Evolutionary conservation across 1,140 invertebrate species (phyloP).

Genomic region (Riptortus pedestris): DNA sequence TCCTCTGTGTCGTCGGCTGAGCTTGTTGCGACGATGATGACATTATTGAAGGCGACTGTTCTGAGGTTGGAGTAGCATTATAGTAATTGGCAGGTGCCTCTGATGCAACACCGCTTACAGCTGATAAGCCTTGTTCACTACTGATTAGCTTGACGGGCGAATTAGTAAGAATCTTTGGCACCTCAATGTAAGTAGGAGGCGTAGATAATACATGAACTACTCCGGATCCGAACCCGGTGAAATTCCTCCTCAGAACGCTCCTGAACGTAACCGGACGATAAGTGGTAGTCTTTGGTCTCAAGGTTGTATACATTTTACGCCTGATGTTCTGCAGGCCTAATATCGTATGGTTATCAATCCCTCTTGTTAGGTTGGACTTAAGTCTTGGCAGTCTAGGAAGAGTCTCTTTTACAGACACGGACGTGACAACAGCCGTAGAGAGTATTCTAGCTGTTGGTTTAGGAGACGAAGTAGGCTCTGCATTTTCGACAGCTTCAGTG

Average conservation of each 20-base stretch:
- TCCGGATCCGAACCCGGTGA: constrained; percentile 2
- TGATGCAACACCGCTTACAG: not conserved
- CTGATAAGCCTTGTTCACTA: not conserved
- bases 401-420: constrained; percentile 30
- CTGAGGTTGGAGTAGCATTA: not conserved
- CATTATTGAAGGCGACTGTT: not conserved
- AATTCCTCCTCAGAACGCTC: constrained; percentile 23
- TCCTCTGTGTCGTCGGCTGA: not conserved
- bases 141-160: not conserved
- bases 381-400: constrained; percentile 17
- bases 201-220: constrained; percentile 22
- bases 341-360: not conserved
- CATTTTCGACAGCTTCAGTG: too few species aligned
- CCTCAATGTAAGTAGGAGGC: constrained; percentile 26
- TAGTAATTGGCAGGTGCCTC: not conserved
- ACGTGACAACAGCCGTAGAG: constrained; percentile 32
- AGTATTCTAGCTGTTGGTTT: constrained; percentile 29
- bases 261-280: constrained; percentile 20
- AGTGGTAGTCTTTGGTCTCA: constrained; percentile 21
- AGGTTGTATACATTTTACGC: constrained; percentile 12
- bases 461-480: not conserved
- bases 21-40: not conserved
- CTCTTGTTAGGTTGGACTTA: not conserved
- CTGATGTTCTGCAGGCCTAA: constrained; percentile 10
- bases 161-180: constrained; percentile 15